These are phyloP conservation scores for Monomorium pharaonis DNA, from an alignment of 1,140 invertebrate genomes.

Conservation along the genomic window DNA sequence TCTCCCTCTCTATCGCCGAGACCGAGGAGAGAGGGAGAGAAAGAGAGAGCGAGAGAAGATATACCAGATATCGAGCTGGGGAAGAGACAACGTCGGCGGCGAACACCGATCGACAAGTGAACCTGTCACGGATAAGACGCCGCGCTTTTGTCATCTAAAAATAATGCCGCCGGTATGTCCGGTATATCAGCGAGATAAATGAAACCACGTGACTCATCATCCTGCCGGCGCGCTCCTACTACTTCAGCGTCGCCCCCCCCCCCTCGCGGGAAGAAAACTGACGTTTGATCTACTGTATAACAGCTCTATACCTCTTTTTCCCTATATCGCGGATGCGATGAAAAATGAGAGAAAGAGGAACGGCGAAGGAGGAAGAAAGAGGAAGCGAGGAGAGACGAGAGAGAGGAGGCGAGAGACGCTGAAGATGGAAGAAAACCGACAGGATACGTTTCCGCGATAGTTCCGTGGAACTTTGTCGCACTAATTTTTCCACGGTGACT, in stretches of 20 bases:
- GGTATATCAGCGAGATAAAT: constrained; percentile 56
- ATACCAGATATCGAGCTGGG: background rate
- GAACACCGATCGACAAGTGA: constrained; percentile 53
- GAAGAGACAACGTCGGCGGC: constrained; percentile 22
- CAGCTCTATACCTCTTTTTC: too few species aligned
- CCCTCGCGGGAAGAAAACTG: constrained; percentile 19
- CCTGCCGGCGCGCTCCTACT: background rate
- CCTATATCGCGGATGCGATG: background rate
- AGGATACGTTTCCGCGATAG: constrained; percentile 8
- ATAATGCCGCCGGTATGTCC: background rate
- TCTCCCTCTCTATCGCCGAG: background rate
- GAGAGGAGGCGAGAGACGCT: background rate
- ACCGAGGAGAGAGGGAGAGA: too few species aligned
- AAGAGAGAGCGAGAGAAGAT: too few species aligned
- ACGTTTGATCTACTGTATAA: constrained; percentile 9
- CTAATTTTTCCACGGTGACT: background rate
- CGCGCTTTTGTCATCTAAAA: constrained; percentile 61
- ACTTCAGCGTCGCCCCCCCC: background rate
- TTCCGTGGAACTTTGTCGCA: background rate
- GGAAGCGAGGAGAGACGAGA: background rate
- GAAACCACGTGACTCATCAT: constrained; percentile 60
- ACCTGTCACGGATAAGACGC: constrained; percentile 45
- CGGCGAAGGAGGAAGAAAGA: background rate
- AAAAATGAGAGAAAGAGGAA: background rate
- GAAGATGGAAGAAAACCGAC: constrained; percentile 29